A percentile compares a stretch with the other conserved stretches of the same genome.
Conservation (phyloP, 2,888 invertebrate genomes). For the Ochlodes sylvanus region DNA sequence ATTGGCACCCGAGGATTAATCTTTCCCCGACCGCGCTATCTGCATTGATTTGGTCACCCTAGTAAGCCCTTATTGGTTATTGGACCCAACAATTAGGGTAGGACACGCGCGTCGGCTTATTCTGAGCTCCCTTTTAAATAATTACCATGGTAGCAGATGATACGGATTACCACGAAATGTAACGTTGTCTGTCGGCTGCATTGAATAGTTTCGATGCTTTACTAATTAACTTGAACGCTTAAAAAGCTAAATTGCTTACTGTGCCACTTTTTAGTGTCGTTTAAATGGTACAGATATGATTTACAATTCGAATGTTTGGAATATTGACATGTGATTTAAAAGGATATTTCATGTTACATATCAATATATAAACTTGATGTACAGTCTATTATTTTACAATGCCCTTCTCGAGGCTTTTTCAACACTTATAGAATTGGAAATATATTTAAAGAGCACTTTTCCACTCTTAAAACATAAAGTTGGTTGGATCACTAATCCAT, state of each 20-base stretch:
- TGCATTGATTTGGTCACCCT: slow-evolving; percentile 55
- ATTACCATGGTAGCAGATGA: slow-evolving; percentile 83
- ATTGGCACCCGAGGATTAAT: slow-evolving; percentile 37
- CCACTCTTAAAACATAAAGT: background rate
- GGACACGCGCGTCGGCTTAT: slow-evolving; percentile 76
- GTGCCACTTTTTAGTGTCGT: slow-evolving; percentile 20
- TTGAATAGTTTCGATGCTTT: slow-evolving; percentile 24
- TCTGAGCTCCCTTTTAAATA: slow-evolving; percentile 78
- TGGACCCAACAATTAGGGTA: slow-evolving; percentile 78
- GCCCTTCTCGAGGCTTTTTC: no score
- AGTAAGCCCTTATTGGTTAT: slow-evolving; percentile 74
- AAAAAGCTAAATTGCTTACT: slow-evolving; percentile 19
- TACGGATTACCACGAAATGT: slow-evolving; percentile 73
- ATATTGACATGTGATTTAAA: no score
- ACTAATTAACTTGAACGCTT: slow-evolving; percentile 12
- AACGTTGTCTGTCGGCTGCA: slow-evolving; percentile 44
- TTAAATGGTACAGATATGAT: background rate
- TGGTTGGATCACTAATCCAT: no score
- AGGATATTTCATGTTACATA: no score
- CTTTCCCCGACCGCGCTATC: slow-evolving; percentile 37
- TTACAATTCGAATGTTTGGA: no score
- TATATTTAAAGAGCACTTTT: no score
- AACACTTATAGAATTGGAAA: no score
- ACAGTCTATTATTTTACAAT: no score
- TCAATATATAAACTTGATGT: no score